Conservation (phyloP, 2,797 vertebrate genomes). For the Chelidonichthys spinosus region DNA sequence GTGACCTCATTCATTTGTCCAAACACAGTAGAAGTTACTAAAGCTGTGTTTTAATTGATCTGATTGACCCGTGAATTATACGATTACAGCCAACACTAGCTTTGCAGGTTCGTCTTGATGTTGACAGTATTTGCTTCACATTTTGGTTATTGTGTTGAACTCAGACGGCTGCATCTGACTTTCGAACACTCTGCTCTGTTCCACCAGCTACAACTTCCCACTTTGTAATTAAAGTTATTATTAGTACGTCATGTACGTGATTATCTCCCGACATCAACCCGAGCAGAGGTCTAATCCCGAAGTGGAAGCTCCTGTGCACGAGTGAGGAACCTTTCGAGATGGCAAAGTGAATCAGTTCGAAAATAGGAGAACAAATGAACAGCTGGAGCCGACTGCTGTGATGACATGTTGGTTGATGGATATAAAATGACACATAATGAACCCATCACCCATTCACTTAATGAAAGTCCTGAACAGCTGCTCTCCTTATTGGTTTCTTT, state of each 20-base stretch:
- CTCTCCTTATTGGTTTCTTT: conserved; percentile 17
- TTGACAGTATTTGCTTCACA: neutral
- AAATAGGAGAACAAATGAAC: neutral
- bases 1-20: conserved; percentile 9
- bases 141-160: neutral
- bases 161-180: too few species aligned
- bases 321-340: neutral
- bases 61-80: neutral
- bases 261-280: neutral
- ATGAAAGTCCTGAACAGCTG: neutral
- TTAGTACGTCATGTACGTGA: neutral
- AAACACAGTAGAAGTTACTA: neutral
- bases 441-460: neutral
- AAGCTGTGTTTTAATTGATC: neutral
- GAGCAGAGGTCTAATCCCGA: neutral
- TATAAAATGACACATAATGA: neutral
- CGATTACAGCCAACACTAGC: neutral
- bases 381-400: neutral
- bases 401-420: neutral
- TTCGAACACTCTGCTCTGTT: neutral
- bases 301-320: neutral
- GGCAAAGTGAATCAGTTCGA: neutral
- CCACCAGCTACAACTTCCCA: too few species aligned
- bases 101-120: neutral
- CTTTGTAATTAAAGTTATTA: neutral